Evolutionary conservation across 2,113 vertebrate genomes (phyloP), one percentile per base, ranked within the genome.

Genomic region (Saccopteryx leptura): DNA sequence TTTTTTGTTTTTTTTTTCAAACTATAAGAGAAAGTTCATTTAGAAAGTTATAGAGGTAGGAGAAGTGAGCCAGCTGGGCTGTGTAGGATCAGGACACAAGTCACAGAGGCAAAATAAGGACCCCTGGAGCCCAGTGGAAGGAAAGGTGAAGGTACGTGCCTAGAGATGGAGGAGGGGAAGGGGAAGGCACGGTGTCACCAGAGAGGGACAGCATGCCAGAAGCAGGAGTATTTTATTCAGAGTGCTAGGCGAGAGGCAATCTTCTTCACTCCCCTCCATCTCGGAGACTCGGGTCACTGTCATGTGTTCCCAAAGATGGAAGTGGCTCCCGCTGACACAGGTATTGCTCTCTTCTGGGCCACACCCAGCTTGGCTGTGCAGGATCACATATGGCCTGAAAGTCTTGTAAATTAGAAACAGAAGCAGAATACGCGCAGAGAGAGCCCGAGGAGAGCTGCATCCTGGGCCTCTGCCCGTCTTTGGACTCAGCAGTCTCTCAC

Each of bases 371-470:
- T 83, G 39, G 17, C 56, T 68, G 5, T 68, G 6, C 4, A 90
- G 10, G 17, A 19, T 88, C 76, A 83, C 18, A 15, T 52, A 24
- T 61, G 24, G 66, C 24, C 74, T 74, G 74, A 93, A 79, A 48
- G 21, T 17, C 60, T 72, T 81, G 1, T 78, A 89, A 68, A 79
- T 87, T 83, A 19, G 65, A 95, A 93, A 75, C 66, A 84, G 58
- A 95, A 76, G 46, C n/a, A 39, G 79, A 91, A 72, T 19, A 68
- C 81, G 56, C 68, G 2, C 69, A 79, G 33, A 75, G 56, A 74
- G 63, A 68, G 58, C 11, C 18, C 14, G 10, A 26, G 9, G 33
- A 74, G 24, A 93, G 15, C 13, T 60, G 46, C 23, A 60, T 9
- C 7, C 18, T 9, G 1, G 0, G 31, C 2, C 39, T 15, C 1